Conservation (phyloP, 2,797 vertebrate species). For the Cryptoprocta ferox region DNA sequence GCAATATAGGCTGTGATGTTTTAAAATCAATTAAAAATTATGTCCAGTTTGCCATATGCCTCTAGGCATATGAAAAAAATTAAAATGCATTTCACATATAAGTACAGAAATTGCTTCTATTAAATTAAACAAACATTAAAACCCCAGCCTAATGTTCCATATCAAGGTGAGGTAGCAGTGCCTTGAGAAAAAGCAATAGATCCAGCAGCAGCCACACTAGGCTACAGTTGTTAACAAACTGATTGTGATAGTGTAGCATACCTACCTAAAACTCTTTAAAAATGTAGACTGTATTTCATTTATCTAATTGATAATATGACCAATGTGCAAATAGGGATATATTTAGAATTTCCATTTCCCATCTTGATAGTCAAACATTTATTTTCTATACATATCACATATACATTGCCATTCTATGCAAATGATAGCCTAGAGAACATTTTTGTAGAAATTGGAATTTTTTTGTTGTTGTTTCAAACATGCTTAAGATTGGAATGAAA, state of each 20-base stretch:
- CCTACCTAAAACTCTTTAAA: constrained; percentile 22
- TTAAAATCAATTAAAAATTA: constrained; percentile 32
- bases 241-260: neutral
- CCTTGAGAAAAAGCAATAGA: neutral
- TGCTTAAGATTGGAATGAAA: constrained; percentile 70
- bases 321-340: constrained; percentile 18
- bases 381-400: neutral
- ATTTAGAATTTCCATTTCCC: constrained; percentile 54
- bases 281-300: neutral
- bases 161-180: neutral
- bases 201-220: neutral
- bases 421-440: constrained; percentile 60
- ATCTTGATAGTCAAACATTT: neutral
- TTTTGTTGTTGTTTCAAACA: constrained; percentile 47
- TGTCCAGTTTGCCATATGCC: neutral
- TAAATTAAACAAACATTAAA: constrained; percentile 30
- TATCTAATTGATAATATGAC: constrained; percentile 38
- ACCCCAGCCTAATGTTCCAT: neutral
- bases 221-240: neutral
- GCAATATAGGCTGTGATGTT: neutral
- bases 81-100: constrained; percentile 36
- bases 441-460: constrained; percentile 61
- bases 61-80: neutral
- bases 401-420: constrained; percentile 48
- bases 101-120: neutral